Conservation (phyloP, 2,113 vertebrate genomes). For the Lagopus muta region DNA sequence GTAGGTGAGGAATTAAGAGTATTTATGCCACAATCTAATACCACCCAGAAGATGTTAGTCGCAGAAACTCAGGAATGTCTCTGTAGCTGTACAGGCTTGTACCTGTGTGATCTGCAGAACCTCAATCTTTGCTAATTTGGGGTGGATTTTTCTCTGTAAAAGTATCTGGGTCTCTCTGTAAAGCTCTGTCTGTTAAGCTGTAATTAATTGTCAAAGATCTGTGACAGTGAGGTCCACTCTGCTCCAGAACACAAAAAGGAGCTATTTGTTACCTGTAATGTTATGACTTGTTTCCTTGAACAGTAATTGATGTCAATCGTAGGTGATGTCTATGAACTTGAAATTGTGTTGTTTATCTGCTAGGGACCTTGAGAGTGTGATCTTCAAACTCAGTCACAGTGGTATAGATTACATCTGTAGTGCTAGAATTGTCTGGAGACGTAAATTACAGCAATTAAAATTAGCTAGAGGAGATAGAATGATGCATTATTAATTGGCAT, state of each 20-base stretch:
- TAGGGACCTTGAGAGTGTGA: slow-evolving; percentile 61
- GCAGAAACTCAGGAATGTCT: not conserved
- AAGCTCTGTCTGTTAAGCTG: not conserved
- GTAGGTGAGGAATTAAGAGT: not conserved
- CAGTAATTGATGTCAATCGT: slow-evolving; percentile 21
- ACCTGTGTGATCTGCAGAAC: not conserved
- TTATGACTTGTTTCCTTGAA: slow-evolving; percentile 38
- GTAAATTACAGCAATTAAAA: slow-evolving; percentile 78
- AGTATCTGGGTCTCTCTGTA: not conserved
- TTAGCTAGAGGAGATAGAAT: slow-evolving; percentile 68
- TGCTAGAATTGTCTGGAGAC: slow-evolving; percentile 66
- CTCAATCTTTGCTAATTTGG: not conserved
- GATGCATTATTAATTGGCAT: slow-evolving; percentile 79
- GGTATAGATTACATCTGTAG: slow-evolving; percentile 65
- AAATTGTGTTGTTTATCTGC: slow-evolving; percentile 54
- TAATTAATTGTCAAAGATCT: slow-evolving; percentile 22
- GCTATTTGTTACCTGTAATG: slow-evolving; percentile 23
- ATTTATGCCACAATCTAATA: not conserved
- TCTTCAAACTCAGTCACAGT: not conserved
- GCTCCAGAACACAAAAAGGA: slow-evolving; percentile 1
- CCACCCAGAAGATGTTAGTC: not conserved
- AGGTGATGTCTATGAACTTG: slow-evolving; percentile 42
- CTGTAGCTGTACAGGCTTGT: fast-evolving
- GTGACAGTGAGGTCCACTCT: not conserved
- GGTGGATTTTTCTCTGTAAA: not conserved